Conservation (phyloP, 2,888 invertebrate genomes). For the Rhogogaster chlorosoma region DNA sequence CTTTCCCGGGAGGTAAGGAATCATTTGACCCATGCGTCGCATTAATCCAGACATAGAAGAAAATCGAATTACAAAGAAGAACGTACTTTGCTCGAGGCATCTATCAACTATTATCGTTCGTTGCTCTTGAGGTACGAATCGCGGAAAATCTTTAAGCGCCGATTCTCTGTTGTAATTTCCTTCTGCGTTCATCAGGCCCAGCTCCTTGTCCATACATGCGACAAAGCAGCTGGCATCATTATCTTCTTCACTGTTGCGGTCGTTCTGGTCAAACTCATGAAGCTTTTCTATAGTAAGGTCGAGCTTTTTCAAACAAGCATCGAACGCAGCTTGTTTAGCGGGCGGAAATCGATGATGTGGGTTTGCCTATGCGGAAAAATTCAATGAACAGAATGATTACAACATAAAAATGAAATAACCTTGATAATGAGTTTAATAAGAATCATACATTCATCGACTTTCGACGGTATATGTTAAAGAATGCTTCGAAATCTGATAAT, state of each 20-base stretch:
- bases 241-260: neutral
- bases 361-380: neutral
- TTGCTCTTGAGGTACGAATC: neutral
- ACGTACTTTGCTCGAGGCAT: neutral
- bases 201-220: neutral
- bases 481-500: neutral
- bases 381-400: neutral
- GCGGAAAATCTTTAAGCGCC: neutral
- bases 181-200: neutral
- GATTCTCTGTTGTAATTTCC: neutral
- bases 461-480: neutral
- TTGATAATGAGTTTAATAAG: neutral
- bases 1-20: neutral
- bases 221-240: neutral
- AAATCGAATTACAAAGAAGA: neutral
- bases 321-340: neutral
- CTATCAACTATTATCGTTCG: neutral
- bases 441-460: neutral
- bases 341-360: neutral
- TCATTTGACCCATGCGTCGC: neutral
- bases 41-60: neutral
- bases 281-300: neutral
- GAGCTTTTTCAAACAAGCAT: constrained; percentile 10
- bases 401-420: neutral
- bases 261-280: neutral